A percentile compares a stretch with the other conserved stretches of the same genome.
Conservation (phyloP, 2,113 vertebrate genomes). For the Sciurus niger region DNA sequence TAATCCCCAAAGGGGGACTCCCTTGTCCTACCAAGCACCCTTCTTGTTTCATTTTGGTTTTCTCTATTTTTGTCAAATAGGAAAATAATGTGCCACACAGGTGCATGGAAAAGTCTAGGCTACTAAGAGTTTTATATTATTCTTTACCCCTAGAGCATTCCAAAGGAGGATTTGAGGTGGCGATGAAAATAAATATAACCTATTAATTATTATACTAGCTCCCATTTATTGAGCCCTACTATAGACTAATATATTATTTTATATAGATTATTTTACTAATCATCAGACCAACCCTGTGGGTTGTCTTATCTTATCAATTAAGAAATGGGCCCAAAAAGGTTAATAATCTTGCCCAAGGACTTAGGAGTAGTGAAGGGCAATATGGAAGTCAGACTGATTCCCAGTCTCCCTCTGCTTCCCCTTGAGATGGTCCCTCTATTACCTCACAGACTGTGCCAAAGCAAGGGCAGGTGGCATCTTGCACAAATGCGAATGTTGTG, state of each 20-base stretch:
- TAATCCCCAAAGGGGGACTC: not conserved
- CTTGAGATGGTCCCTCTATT: not conserved
- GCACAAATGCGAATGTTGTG: not conserved
- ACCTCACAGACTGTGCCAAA: not conserved
- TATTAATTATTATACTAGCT: not conserved
- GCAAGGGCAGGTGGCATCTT: not conserved
- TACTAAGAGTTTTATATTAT: not conserved
- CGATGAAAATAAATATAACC: not conserved
- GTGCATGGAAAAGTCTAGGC: not conserved
- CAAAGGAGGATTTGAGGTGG: not conserved
- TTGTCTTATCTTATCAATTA: not conserved
- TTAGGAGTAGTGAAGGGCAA: not conserved
- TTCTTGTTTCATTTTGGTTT: not conserved
- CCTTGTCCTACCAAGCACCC: not conserved
- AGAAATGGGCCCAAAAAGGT: not conserved
- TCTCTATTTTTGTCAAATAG: slow-evolving; percentile 17
- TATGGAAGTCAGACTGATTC: too few relatives aligned
- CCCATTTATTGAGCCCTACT: not conserved
- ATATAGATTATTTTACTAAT: not conserved
- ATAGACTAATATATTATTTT: not conserved
- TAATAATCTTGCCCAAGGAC: not conserved
- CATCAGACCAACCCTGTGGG: not conserved
- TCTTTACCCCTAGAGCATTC: not conserved
- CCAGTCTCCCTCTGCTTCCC: too few relatives aligned
- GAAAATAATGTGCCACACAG: not conserved